phyloP scores from a whole-genome alignment of 2,113 vertebrate genomes.

The Nesoenas mayeri region DNA sequence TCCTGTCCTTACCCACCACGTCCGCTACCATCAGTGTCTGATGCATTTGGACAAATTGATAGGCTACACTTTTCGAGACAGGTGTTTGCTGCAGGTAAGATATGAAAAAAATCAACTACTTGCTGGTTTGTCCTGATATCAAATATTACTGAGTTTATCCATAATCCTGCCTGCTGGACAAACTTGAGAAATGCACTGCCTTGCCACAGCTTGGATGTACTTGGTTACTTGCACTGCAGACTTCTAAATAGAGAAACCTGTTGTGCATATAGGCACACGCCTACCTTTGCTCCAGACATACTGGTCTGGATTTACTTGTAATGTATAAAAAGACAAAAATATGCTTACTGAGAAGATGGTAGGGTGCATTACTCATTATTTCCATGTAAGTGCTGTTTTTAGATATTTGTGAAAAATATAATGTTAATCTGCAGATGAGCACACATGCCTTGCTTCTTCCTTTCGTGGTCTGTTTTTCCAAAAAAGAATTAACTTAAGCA shows the following conservation, averaged over 20 bases:
- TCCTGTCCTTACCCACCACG: conserved; percentile 97
- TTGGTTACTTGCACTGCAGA: neutral
- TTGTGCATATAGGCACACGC: neutral
- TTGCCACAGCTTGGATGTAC: neutral
- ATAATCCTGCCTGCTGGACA: neutral
- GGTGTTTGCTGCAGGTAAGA: conserved; percentile 95
- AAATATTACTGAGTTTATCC: neutral
- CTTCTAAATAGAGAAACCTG: neutral
- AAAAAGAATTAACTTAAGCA: neutral
- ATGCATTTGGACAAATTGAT: conserved; percentile 97
- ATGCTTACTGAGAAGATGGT: neutral
- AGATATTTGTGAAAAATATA: neutral
- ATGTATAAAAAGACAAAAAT: neutral
- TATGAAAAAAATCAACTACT: neutral
- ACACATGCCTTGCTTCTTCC: neutral
- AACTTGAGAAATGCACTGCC: neutral
- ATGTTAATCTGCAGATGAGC: neutral
- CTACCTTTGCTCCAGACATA: neutral
- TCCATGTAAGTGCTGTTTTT: neutral
- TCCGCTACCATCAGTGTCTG: conserved; percentile 98
- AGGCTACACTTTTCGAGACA: conserved; percentile 94
- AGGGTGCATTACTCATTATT: neutral
- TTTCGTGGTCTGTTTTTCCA: neutral
- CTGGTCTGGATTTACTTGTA: neutral
- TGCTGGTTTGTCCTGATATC: neutral